phyloP scores from a whole-genome alignment of 2,113 vertebrate genomes.

The Poeciliopsis turrubarensis region DNA sequence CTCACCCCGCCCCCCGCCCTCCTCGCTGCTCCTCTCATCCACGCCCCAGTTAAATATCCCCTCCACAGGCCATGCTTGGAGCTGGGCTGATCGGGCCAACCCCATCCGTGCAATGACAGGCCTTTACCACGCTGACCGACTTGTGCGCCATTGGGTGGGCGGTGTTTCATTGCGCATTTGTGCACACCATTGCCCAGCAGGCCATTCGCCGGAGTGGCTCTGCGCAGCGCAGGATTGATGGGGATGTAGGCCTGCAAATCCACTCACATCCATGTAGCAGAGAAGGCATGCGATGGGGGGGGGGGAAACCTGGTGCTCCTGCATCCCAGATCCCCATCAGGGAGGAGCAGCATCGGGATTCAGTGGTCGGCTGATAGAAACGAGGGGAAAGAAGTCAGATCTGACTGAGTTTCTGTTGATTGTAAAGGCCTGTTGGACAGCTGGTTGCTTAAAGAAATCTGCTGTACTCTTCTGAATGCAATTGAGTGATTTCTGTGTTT shows the following conservation, averaged over 20 bases:
- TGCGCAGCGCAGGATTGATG: slow-evolving; percentile 45
- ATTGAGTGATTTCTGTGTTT: neutral
- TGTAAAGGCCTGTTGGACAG: neutral
- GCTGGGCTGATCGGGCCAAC: slow-evolving; percentile 23
- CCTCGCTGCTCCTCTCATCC: slow-evolving; percentile 35
- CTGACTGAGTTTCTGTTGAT: neutral
- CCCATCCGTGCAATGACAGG: slow-evolving; percentile 49
- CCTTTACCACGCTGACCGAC: slow-evolving; percentile 51
- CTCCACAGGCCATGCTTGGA: slow-evolving; percentile 20
- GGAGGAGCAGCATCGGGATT: slow-evolving; percentile 46
- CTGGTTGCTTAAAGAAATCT: neutral
- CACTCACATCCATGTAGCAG: neutral
- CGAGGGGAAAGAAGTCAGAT: neutral
- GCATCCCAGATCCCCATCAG: slow-evolving; percentile 27
- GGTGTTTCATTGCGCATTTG: slow-evolving; percentile 72
- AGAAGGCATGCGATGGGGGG: slow-evolving; percentile 17
- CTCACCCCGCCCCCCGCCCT: neutral
- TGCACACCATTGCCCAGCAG: slow-evolving; percentile 51
- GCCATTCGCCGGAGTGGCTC: slow-evolving; percentile 41
- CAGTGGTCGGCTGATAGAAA: slow-evolving; percentile 55
- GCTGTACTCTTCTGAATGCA: neutral
- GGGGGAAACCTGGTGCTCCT: slow-evolving; percentile 10
- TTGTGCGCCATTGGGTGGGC: slow-evolving; percentile 68
- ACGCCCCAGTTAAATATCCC: slow-evolving; percentile 51
- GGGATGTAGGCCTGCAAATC: slow-evolving; percentile 35